phyloP scores from a whole-genome alignment of 2,888 invertebrate species.

The Ophion ellenae region DNA sequence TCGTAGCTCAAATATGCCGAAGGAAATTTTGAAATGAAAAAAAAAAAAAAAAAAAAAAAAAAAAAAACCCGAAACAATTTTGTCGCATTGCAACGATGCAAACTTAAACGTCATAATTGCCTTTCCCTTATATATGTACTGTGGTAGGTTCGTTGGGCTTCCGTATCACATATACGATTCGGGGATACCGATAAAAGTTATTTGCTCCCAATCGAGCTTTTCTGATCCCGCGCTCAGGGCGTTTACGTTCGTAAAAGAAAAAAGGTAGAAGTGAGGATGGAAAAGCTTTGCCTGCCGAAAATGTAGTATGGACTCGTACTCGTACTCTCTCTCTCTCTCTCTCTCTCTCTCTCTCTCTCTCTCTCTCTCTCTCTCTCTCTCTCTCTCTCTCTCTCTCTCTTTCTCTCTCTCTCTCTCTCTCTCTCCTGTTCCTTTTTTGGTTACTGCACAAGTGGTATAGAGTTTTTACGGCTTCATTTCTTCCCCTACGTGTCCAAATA shows the following conservation, averaged over 20 bases:
- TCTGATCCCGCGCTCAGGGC: not conserved
- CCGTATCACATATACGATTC: constrained; percentile 27
- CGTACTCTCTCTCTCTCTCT: not conserved
- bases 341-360: constrained; percentile 6
- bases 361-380: constrained; percentile 4
- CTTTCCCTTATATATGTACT: constrained; percentile 1
- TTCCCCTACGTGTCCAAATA: constrained; percentile 26
- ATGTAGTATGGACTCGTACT: no score
- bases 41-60: no score
- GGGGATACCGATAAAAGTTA: constrained; percentile 54
- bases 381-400: not conserved
- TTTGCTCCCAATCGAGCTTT: constrained; percentile 56
- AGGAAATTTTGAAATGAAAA: no score
- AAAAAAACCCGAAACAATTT: no score
- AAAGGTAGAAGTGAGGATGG: constrained; percentile 34
- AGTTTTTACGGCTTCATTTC: constrained; percentile 47
- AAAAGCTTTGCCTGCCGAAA: constrained; percentile 58
- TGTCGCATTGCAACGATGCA: no score
- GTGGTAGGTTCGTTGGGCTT: constrained; percentile 21
- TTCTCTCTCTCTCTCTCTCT: not conserved
- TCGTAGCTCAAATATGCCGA: no score
- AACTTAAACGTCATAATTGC: no score
- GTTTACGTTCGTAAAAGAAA: constrained; percentile 45
- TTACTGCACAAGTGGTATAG: constrained; percentile 3
- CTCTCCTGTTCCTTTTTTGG: not conserved